Conservation (phyloP, 2,113 vertebrate genomes). For the Sisor rabdophorus region DNA sequence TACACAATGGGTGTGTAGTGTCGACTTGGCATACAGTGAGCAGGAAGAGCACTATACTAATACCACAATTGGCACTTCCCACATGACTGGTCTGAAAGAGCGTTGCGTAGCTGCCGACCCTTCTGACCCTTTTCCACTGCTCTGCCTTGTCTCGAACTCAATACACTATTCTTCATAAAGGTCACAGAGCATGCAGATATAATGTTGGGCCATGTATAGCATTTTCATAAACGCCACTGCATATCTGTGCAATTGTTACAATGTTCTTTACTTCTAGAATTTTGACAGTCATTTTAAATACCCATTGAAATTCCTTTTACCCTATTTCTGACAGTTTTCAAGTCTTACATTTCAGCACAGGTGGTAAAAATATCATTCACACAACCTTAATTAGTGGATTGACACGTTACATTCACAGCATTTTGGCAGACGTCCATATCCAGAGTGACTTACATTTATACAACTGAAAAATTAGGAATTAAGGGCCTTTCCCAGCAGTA, state of each 20-base stretch:
- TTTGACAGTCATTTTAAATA: not conserved
- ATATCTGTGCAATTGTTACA: not conserved
- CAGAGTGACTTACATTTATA: no score
- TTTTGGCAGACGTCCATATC: no score
- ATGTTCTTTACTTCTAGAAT: not conserved
- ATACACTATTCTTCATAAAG: slow-evolving; percentile 27
- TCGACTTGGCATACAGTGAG: slow-evolving; percentile 23
- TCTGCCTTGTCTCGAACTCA: slow-evolving; percentile 18
- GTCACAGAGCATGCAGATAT: not conserved
- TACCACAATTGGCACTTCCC: slow-evolving; percentile 19
- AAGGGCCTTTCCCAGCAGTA: no score
- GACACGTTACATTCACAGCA: not conserved
- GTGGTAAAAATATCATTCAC: not conserved
- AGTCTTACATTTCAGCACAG: not conserved
- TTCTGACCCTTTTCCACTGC: slow-evolving; percentile 9
- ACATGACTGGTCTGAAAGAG: slow-evolving; percentile 20
- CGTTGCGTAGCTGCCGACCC: not conserved
- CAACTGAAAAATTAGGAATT: no score
- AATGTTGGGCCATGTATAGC: not conserved
- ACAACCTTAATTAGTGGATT: not conserved
- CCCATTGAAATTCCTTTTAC: not conserved
- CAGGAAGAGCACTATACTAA: slow-evolving; percentile 25
- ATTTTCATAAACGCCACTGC: slow-evolving; percentile 14
- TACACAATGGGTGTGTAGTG: slow-evolving; percentile 5
- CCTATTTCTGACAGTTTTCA: not conserved